Evolutionary conservation across 2,797 vertebrate species (phyloP).

Genomic region (Myotis vivesi): DNA sequence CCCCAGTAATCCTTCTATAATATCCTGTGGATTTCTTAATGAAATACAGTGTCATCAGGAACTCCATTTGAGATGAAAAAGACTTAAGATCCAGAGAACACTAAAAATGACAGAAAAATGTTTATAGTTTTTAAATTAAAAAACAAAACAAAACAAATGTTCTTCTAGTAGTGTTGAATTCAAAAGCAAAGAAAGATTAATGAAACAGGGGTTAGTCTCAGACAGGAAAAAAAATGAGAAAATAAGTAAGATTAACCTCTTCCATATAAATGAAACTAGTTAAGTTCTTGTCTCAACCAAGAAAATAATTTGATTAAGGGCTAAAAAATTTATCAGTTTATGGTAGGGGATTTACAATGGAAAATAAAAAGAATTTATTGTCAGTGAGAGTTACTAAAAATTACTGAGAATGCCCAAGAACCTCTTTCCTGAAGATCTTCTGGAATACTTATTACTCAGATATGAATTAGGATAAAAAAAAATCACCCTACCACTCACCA

Average conservation of each 20-base stretch:
- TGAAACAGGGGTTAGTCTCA: constrained; percentile 11
- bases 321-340: not conserved
- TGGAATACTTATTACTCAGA: not conserved
- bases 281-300: not conserved
- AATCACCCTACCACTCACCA: not conserved
- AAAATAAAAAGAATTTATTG: not conserved
- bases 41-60: not conserved
- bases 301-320: constrained; percentile 9
- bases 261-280: not conserved
- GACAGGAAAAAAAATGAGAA: not conserved
- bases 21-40: not conserved
- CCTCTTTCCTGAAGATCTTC: not conserved
- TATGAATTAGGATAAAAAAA: not conserved
- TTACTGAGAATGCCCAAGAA: not conserved
- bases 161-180: not conserved
- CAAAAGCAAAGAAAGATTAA: constrained; percentile 45
- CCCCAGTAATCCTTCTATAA: not conserved
- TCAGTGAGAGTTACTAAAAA: constrained; percentile 3
- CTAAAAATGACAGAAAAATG: not conserved
- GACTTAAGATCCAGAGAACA: not conserved
- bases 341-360: not conserved
- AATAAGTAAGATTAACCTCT: not conserved
- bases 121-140: constrained; percentile 20
- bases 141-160: not conserved
- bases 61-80: constrained; percentile 40